A percentile compares a stretch with the other conserved stretches of the same genome.
These are phyloP conservation scores for Erpornis zantholeuca DNA, from an alignment of 2,113 vertebrate species.

Conservation along the genomic window DNA sequence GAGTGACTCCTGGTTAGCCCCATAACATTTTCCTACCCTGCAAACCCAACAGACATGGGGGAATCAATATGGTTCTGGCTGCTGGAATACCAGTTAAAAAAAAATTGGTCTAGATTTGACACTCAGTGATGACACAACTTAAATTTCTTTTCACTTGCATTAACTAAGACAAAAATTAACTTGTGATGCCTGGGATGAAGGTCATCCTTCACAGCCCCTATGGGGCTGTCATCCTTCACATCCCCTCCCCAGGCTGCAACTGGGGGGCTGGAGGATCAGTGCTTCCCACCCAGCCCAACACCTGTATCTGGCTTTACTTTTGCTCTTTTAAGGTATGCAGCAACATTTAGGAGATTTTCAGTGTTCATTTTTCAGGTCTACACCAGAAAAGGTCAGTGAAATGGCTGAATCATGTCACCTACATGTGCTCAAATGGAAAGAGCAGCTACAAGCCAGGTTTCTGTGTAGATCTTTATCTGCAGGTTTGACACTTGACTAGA, in stretches of 20 bases:
- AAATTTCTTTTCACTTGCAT: neutral
- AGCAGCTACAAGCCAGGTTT: neutral
- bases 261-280: neutral
- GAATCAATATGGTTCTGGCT: neutral
- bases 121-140: neutral
- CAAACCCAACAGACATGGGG: neutral
- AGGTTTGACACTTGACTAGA: neutral
- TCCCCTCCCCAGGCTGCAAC: neutral
- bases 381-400: neutral
- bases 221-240: neutral
- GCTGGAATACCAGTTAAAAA: neutral
- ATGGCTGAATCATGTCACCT: neutral
- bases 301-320: neutral
- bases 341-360: neutral
- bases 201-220: neutral
- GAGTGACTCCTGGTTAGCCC: neutral
- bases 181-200: accelerated
- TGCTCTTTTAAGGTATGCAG: neutral
- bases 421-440: neutral
- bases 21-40: neutral
- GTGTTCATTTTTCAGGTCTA: neutral
- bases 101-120: neutral
- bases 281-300: neutral
- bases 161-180: neutral
- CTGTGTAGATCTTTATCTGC: neutral